Evolutionary conservation across 2,113 vertebrate species (phyloP).

Genomic region (Lepisosteus osseus): DNA sequence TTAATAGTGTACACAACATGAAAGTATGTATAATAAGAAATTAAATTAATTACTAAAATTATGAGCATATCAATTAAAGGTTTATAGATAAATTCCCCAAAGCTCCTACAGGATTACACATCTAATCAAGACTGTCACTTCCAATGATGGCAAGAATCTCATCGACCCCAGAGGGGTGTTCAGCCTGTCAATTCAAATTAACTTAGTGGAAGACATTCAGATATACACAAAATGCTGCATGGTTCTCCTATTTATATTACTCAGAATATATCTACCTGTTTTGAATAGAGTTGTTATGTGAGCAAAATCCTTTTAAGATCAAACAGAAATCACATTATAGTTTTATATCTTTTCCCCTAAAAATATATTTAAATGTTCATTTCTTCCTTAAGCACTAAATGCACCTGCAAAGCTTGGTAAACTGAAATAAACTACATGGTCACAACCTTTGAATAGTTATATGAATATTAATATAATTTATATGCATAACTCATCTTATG

Average conservation of each 20-base stretch:
- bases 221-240: conserved; percentile 46
- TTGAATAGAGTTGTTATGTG: conserved; percentile 45
- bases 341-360: neutral
- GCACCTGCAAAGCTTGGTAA: conserved; percentile 6
- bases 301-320: conserved; percentile 46
- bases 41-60: conserved; percentile 80
- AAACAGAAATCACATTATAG: neutral
- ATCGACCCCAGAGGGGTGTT: conserved; percentile 67
- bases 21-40: conserved; percentile 70
- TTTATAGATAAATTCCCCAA: conserved; percentile 60
- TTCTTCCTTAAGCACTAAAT: neutral
- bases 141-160: conserved; percentile 71
- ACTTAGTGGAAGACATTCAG: conserved; percentile 44
- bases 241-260: conserved; percentile 44
- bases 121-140: conserved; percentile 79
- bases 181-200: conserved; percentile 72
- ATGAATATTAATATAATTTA: no score
- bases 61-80: conserved; percentile 82
- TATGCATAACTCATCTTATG: no score
- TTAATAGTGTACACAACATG: conserved; percentile 56
- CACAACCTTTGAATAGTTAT: neutral
- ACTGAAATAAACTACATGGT: conserved; percentile 4
- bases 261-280: conserved; percentile 43
- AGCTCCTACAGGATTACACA: conserved; percentile 77
- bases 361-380: conserved; percentile 1